A percentile compares a stretch with the other conserved stretches of the same genome.
Conservation (phyloP, 2,113 vertebrate species). For the Rhabdornis inornatus region DNA sequence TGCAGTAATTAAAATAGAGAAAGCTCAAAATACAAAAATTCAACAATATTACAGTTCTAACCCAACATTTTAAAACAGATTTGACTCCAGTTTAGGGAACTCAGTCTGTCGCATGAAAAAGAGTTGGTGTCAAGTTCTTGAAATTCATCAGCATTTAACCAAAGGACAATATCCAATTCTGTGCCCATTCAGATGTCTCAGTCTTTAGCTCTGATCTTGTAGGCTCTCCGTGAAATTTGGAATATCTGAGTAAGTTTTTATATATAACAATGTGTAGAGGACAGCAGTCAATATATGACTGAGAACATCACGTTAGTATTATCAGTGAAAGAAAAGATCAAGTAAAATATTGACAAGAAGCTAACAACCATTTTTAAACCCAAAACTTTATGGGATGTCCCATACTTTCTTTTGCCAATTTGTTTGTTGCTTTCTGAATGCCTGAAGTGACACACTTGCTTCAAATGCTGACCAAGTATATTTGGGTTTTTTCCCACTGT, state of each 20-base stretch:
- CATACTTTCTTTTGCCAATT: not conserved
- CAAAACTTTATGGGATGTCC: not conserved
- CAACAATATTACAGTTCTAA: not conserved
- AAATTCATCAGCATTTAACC: not conserved
- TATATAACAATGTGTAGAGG: not conserved
- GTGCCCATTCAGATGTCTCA: not conserved
- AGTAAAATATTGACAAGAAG: not conserved
- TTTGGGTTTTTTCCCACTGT: not conserved
- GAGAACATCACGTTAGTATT: fast-evolving
- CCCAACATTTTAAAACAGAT: not conserved
- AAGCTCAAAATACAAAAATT: not conserved
- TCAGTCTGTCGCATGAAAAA: not conserved
- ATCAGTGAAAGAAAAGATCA: not conserved
- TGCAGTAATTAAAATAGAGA: not conserved
- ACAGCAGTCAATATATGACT: not conserved
- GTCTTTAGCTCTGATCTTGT: not conserved
- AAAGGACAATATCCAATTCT: not conserved
- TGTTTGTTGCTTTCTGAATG: not conserved
- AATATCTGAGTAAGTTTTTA: not conserved
- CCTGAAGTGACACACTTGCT: not conserved
- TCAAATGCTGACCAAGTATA: not conserved
- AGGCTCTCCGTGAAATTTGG: not conserved
- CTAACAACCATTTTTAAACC: not conserved
- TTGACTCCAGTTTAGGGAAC: not conserved
- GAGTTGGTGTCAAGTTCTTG: not conserved